Conservation (phyloP, 1,140 invertebrate species). For the Dreissena polymorpha region DNA sequence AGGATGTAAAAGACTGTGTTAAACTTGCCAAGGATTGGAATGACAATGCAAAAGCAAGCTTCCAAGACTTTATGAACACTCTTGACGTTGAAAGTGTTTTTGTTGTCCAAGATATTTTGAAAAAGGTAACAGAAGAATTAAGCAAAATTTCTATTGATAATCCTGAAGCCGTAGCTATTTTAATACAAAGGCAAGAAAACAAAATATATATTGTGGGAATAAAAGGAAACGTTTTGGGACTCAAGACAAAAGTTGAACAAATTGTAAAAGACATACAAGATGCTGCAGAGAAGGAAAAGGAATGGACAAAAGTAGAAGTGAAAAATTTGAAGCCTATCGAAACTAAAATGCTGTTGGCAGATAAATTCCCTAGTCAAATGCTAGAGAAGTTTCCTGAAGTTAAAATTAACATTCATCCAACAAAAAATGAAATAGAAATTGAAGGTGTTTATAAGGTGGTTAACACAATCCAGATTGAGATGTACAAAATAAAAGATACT, state of each 20-base stretch:
- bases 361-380: slow-evolving; percentile 25
- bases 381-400: slow-evolving; percentile 8
- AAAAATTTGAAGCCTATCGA: slow-evolving; percentile 10
- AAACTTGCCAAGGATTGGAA: slow-evolving; percentile 35
- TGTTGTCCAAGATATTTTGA: slow-evolving; percentile 32
- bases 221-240: background rate
- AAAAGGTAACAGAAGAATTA: slow-evolving; percentile 24
- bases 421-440: slow-evolving; percentile 33
- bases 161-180: slow-evolving; percentile 25
- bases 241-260: background rate
- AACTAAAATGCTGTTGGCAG: slow-evolving; percentile 37
- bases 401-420: slow-evolving; percentile 25
- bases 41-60: slow-evolving; percentile 2
- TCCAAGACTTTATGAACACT: slow-evolving; percentile 25
- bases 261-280: slow-evolving; percentile 29
- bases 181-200: slow-evolving; percentile 1
- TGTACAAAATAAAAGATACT: slow-evolving; percentile 6
- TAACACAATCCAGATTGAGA: slow-evolving; percentile 6
- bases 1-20: slow-evolving; percentile 25
- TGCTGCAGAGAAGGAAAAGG: slow-evolving; percentile 28
- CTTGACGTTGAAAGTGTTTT: slow-evolving; percentile 16
- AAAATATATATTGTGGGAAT: slow-evolving; percentile 29
- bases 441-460: slow-evolving; percentile 18
- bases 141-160: slow-evolving; percentile 16
- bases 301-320: slow-evolving; percentile 17